Base-by-base conservation (phyloP, 2,888 invertebrate species). In the Drosophila setosimentum region DNA sequence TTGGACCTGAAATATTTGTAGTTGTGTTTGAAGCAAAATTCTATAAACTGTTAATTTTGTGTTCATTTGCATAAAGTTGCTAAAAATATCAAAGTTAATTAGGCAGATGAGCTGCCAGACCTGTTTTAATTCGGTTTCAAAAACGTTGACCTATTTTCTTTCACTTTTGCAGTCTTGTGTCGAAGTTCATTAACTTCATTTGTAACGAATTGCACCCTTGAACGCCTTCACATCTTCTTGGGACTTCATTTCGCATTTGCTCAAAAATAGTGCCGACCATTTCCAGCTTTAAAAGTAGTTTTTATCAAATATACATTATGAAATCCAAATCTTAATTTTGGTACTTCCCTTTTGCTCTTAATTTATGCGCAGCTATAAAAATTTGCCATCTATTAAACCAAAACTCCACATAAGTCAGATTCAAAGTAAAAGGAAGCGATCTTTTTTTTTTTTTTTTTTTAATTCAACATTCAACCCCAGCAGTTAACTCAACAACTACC, bases 341-440 rank as follows among this genome's bases (percentile, higher is more conserved):
- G 7, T 21, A 18, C 4, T 24, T 24, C 16, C 24, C 45, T 16
- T 24, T 8, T 45, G 8, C 24, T 16, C 35, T 32, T 45, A 21
- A 29, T 33, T 55, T 32, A 27, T 50, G 51, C 27, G 16, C 18
- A 51, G 32, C 11, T 48, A 16, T 35, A 45, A 73, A 60, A 50
- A 55, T 68, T 80, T 78, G 68, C 75, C 82, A 80, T 78, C 76
- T 76, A 78, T 71, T 80, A 72, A 82, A 67, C 75, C 60, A 65
- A 65, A 67, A 77, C 67, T 62, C 66, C 72, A 67, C 68, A 78
- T 82, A 78, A 82, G 78, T 82, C 85, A 77, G 53, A 74, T 66
- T 59, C 57, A 68, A 68, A 76, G 66, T 61, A 60, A 65, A 69
- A 55, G 53, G 67, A 51, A 68, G 60, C 24, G 53, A 32, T 42